phyloP scores from a whole-genome alignment of 2,113 vertebrate species.

The Ptilorrhoa leucosticta region DNA sequence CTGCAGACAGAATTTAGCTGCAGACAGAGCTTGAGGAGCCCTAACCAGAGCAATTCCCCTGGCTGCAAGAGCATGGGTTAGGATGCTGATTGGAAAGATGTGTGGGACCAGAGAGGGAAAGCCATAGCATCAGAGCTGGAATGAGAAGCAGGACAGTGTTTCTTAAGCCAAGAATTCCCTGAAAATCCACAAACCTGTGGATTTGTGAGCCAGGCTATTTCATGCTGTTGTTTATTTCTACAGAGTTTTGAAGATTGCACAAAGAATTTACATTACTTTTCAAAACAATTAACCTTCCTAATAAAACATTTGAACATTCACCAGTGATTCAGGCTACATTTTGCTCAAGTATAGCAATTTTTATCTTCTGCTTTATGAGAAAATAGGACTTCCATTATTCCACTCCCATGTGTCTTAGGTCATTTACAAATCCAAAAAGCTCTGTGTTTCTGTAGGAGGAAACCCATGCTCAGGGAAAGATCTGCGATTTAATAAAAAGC shows the following conservation, averaged over 20 bases:
- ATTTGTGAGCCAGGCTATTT: background rate
- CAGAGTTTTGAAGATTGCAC: background rate
- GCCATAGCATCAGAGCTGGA: background rate
- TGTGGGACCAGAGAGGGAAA: background rate
- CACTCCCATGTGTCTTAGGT: background rate
- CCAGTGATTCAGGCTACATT: background rate
- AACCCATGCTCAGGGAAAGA: background rate
- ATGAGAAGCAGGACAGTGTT: background rate
- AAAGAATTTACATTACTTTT: background rate
- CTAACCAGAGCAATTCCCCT: background rate
- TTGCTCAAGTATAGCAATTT: background rate
- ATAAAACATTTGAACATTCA: background rate
- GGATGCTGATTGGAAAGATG: background rate
- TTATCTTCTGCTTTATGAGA: background rate
- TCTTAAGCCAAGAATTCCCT: background rate
- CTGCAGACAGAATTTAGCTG: background rate
- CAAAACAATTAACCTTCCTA: background rate
- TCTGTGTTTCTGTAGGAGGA: background rate
- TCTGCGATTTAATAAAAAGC: background rate
- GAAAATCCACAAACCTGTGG: background rate
- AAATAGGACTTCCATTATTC: background rate
- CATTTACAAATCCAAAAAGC: background rate
- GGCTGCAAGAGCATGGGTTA: background rate
- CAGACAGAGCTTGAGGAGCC: background rate
- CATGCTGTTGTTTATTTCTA: background rate